phyloP scores from a whole-genome alignment of 1,140 invertebrate species.

The Drosophila grimshawi region DNA sequence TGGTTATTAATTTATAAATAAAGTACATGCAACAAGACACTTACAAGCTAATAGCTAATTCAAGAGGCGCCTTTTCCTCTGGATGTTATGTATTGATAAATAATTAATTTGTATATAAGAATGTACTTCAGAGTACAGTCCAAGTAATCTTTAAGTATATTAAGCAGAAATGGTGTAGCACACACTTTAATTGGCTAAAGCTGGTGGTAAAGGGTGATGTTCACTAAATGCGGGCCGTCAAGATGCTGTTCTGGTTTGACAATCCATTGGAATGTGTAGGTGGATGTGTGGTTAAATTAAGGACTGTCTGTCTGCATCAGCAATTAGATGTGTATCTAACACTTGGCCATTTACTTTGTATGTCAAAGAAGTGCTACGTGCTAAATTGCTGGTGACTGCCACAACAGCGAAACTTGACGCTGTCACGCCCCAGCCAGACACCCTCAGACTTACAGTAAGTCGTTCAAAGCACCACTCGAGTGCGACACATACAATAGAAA shows the following conservation, averaged over 20 bases:
- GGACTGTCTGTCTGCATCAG: slow-evolving; percentile 23
- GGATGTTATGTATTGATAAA: slow-evolving; percentile 1
- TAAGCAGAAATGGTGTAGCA: slow-evolving; percentile 12
- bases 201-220: slow-evolving; percentile 15
- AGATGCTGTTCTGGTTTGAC: slow-evolving; percentile 6
- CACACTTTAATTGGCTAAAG: slow-evolving; percentile 37
- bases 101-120: slow-evolving; percentile 1
- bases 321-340: slow-evolving; percentile 55
- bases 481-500: slow-evolving; percentile 23
- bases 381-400: slow-evolving; percentile 42
- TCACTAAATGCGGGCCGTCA: slow-evolving; percentile 6
- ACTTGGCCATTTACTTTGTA: slow-evolving; percentile 47
- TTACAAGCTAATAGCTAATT: not conserved
- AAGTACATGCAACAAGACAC: not conserved
- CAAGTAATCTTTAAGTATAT: not conserved
- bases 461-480: slow-evolving; percentile 58
- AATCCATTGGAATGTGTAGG: slow-evolving; percentile 6
- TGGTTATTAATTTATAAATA: not conserved
- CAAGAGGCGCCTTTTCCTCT: not conserved
- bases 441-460: slow-evolving; percentile 24
- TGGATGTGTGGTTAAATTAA: slow-evolving; percentile 17
- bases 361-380: slow-evolving; percentile 41
- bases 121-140: too few species aligned
- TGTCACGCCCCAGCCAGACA: slow-evolving; percentile 40
- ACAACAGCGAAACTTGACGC: slow-evolving; percentile 30